These are phyloP conservation scores for Hyperoplus lanceolatus DNA, from an alignment of 2,797 vertebrate species.

Conservation along the genomic window DNA sequence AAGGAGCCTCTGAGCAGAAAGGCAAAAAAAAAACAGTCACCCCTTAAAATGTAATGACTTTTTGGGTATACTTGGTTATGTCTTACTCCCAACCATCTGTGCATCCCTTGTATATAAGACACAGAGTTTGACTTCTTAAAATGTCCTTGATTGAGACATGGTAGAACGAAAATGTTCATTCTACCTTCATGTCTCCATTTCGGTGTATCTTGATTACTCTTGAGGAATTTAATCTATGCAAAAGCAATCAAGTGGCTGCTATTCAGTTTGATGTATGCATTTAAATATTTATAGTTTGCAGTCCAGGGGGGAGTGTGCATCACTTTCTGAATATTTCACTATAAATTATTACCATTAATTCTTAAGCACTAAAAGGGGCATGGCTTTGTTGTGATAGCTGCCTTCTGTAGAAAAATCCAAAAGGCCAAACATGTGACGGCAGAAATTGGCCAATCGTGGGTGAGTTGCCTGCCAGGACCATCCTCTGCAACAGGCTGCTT, in stretches of 20 bases:
- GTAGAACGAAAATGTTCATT: background rate
- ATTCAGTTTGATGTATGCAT: background rate
- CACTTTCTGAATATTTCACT: background rate
- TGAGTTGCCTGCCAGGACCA: slow-evolving; percentile 36
- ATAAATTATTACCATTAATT: background rate
- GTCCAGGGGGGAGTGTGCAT: background rate
- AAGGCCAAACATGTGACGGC: slow-evolving; percentile 14
- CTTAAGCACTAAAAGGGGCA: background rate
- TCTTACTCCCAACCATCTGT: background rate
- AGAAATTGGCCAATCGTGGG: slow-evolving; percentile 45
- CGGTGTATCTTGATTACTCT: background rate
- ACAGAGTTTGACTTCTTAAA: background rate
- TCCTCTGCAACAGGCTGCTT: slow-evolving; percentile 53
- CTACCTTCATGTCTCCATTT: background rate
- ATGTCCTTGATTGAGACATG: background rate
- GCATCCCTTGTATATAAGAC: background rate
- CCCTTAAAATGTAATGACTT: background rate
- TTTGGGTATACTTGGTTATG: background rate
- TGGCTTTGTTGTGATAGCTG: slow-evolving; percentile 24
- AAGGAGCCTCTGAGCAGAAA: background rate
- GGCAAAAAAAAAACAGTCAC: background rate
- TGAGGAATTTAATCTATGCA: background rate
- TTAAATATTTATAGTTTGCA: background rate
- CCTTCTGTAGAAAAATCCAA: slow-evolving; percentile 14
- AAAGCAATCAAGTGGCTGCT: background rate